Percentiles rank a stretch among this genome's conserved stretches.
phyloP scores from a whole-genome alignment of 2,797 vertebrate genomes.

The Argyrosomus regius region DNA sequence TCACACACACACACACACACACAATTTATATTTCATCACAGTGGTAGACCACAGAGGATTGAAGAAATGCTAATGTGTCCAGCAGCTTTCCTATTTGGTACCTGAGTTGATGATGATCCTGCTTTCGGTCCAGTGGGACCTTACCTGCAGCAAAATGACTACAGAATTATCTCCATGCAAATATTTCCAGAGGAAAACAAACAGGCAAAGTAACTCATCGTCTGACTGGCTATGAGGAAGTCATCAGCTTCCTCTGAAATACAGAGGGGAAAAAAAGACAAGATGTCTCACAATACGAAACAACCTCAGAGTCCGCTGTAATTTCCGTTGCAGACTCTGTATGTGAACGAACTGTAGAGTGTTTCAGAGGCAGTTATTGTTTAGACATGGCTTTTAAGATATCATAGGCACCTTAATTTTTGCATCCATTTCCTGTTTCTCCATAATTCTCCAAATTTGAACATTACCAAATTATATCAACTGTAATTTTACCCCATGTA shows the following conservation, averaged over 20 bases:
- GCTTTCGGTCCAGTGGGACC: slow-evolving; percentile 53
- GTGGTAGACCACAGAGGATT: slow-evolving; percentile 59
- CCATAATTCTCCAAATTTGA: background rate
- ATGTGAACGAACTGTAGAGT: slow-evolving; percentile 34
- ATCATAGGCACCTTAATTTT: background rate
- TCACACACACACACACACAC: slow-evolving; percentile 34
- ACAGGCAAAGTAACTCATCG: slow-evolving; percentile 36
- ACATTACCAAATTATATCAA: background rate
- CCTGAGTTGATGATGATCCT: slow-evolving; percentile 51
- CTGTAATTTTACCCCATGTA: background rate
- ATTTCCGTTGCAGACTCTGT: slow-evolving; percentile 45
- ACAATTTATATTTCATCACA: slow-evolving; percentile 68
- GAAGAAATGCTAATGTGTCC: slow-evolving; percentile 76
- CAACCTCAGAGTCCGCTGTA: slow-evolving; percentile 35
- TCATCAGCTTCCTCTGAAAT: slow-evolving; percentile 54
- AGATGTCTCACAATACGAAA: slow-evolving; percentile 33
- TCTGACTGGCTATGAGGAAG: slow-evolving; percentile 31
- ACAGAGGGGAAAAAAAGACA: background rate
- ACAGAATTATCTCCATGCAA: slow-evolving; percentile 55
- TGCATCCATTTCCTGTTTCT: slow-evolving; percentile 1
- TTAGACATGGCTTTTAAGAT: background rate
- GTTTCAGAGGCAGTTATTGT: background rate
- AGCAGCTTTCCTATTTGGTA: slow-evolving; percentile 58
- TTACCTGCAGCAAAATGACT: slow-evolving; percentile 65
- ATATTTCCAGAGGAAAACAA: slow-evolving; percentile 62